Evolutionary conservation across 1,140 invertebrate genomes (phyloP), one percentile per base, ranked within the genome.

Genomic region (Maniola jurtina): DNA sequence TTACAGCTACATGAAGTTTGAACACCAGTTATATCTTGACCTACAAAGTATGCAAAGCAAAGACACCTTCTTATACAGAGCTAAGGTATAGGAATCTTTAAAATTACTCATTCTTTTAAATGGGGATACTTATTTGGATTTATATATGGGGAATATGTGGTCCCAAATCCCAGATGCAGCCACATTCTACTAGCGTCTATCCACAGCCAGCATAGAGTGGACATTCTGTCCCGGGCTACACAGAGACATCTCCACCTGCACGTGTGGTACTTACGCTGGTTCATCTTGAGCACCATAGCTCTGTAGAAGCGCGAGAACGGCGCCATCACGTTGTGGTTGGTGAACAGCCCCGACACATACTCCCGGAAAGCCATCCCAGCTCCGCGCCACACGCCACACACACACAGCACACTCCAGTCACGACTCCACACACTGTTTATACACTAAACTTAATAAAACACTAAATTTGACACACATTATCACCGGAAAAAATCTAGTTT

Each of bases 401-500:
- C 61, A 72, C 15, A 57, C 15, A 36, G 57, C 74, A 68, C 73
- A 63, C 72, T 63, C 52, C 54, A 62, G 68, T 80, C 73, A 80
- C 71, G 59, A 70, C 68, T 57, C 64, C 66, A 71, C 64, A 66
- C 61, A 72, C 69, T 69, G 69, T 79, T 78, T 83, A 80, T 54
- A 76, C 76, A 81, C 70, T 79, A 45, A 5, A 13, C 9, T 13
- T 13, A 82, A 76, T 76, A 79, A 71, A 81, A 83, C 78, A 79
- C 78, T 85, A 87, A 81, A 87, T 90, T 90, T 90, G 86, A 88
- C 86, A 88, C 86, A 82, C 85, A 88, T 86, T 86, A 88, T 88
- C 83, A 88, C 86, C 78, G 73, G 64, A 71, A 62, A 76, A 67
- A 76, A 72, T 70, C 73, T 68, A 68, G 61, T 66, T 65, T 60